Conservation (phyloP, 2,113 vertebrate genomes). For the Toxotes chatareus region DNA sequence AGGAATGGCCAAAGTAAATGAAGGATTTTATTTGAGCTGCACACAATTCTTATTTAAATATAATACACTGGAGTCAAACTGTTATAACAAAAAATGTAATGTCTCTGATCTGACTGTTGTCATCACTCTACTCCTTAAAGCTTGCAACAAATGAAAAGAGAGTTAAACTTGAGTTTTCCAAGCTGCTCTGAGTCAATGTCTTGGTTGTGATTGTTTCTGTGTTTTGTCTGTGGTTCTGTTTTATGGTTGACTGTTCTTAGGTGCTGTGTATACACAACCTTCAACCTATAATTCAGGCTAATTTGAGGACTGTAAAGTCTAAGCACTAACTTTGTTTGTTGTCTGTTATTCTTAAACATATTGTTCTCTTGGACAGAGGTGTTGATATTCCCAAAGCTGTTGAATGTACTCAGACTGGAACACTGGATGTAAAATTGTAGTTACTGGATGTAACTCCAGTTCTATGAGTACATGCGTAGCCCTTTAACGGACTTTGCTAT, state of each 20-base stretch:
- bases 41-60: not conserved
- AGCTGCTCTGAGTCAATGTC: not conserved
- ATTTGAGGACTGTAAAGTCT: not conserved
- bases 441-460: no score
- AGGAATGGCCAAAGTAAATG: not conserved
- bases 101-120: not conserved
- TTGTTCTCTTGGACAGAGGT: constrained; percentile 1
- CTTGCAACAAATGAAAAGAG: not conserved
- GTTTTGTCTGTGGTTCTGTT: no score
- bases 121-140: not conserved
- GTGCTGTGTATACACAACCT: no score
- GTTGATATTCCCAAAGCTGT: constrained; percentile 16
- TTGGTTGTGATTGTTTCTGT: no score
- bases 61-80: not conserved
- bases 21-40: not conserved
- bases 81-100: not conserved
- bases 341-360: constrained; percentile 2
- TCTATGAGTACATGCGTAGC: no score
- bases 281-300: no score
- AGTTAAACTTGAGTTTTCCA: not conserved
- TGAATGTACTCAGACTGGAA: constrained; percentile 12
- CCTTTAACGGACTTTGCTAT: no score
- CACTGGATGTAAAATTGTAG: not conserved
- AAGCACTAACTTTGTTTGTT: constrained; percentile 9
- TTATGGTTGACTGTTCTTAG: no score